Conservation (phyloP, 2,797 vertebrate species). For the Rhinatrema bivittatum region DNA sequence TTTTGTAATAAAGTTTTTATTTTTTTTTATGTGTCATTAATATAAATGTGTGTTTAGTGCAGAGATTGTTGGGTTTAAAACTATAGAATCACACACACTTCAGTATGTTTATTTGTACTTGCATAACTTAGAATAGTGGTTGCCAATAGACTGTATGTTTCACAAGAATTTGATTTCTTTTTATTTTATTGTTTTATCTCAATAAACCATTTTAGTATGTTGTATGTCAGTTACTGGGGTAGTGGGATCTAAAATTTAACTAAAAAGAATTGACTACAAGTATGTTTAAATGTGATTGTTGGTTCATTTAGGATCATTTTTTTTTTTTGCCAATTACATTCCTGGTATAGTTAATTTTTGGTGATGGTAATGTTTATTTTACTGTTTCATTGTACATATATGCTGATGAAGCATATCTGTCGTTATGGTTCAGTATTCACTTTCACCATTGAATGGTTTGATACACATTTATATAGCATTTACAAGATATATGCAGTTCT, state of each 20-base stretch:
- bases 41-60: constrained; percentile 77
- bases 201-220: constrained; percentile 74
- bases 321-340: too few species aligned
- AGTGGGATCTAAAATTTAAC: constrained; percentile 74
- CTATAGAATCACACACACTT: constrained; percentile 71
- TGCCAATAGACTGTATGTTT: constrained; percentile 72
- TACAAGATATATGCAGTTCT: too few species aligned
- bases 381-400: too few species aligned
- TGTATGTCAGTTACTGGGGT: constrained; percentile 74
- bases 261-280: constrained; percentile 65
- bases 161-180: constrained; percentile 65
- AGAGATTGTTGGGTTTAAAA: constrained; percentile 71
- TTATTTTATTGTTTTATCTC: constrained; percentile 58
- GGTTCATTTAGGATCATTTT: too few species aligned
- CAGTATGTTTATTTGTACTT: constrained; percentile 75
- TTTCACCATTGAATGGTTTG: too few species aligned
- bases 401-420: too few species aligned
- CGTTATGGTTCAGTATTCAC: too few species aligned
- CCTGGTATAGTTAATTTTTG: too few species aligned
- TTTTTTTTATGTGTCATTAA: constrained; percentile 97
- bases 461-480: too few species aligned
- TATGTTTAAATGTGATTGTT: too few species aligned
- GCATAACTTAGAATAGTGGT: constrained; percentile 67
- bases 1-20: constrained; percentile 99
- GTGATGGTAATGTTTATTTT: too few species aligned